Percentiles rank a stretch among this genome's conserved stretches.
Evolutionary conservation across 2,888 invertebrate genomes (phyloP).

Genomic region (Elmis aenea): DNA sequence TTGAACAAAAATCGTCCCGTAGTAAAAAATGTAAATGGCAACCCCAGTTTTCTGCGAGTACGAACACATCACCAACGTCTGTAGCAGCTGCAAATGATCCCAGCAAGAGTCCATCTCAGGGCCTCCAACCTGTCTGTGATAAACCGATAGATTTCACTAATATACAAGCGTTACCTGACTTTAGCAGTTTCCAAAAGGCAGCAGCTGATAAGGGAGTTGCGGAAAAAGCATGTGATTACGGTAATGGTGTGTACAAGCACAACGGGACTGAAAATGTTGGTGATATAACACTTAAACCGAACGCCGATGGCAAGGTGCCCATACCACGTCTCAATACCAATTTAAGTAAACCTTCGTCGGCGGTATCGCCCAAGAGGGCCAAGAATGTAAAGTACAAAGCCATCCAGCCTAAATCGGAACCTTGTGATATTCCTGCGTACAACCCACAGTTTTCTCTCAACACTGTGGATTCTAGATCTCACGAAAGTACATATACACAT

Average conservation of each 20-base stretch:
- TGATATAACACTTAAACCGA: conserved; percentile 11
- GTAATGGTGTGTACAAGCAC: conserved; percentile 12
- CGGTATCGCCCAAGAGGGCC: conserved; percentile 22
- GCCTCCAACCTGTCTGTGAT: conserved; percentile 44
- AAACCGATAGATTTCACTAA: conserved; percentile 41
- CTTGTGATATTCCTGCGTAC: conserved; percentile 45
- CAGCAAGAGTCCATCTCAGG: conserved; percentile 37
- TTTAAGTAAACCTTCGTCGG: conserved; percentile 27
- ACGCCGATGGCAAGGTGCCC: conserved; percentile 31
- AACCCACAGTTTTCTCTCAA: conserved; percentile 33
- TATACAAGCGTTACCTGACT: conserved; percentile 45
- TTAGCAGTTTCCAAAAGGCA: conserved; percentile 46
- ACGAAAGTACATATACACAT: conserved; percentile 32
- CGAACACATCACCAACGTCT: conserved; percentile 36
- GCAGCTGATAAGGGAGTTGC: conserved; percentile 21
- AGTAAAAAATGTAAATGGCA: conserved; percentile 24
- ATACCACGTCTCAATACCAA: conserved; percentile 36
- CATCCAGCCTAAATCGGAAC: conserved; percentile 49
- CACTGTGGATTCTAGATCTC: conserved; percentile 42
- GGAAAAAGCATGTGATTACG: conserved; percentile 11
- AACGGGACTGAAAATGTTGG: conserved; percentile 8
- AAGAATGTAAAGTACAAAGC: conserved; percentile 49
- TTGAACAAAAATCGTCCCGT: conserved; percentile 26
- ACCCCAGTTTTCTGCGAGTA: conserved; percentile 8
- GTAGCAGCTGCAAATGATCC: conserved; percentile 46